Evolutionary conservation across 2,797 vertebrate species (phyloP).

Genomic region (Macrochelys suwanniensis): DNA sequence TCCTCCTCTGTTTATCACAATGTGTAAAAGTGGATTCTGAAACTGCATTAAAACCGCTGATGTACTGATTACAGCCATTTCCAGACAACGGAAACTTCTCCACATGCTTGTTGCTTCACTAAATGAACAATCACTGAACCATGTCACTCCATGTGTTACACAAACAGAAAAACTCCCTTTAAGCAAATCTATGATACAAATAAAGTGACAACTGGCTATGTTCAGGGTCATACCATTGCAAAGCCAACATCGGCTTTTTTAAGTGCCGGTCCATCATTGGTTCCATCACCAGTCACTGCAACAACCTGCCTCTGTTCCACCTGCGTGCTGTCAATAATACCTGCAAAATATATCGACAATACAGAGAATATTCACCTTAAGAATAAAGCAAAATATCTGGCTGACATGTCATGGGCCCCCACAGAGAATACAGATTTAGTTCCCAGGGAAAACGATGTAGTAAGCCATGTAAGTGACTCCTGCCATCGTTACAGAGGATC

Average conservation of each 20-base stretch:
- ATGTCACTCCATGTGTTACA: background rate
- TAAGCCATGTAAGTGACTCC: background rate
- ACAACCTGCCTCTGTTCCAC: constrained; percentile 97
- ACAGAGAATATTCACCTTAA: accelerated
- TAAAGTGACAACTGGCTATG: background rate
- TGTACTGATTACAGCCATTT: background rate
- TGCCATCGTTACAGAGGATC: background rate
- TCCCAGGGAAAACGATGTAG: background rate
- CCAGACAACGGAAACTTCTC: background rate
- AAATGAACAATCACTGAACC: background rate
- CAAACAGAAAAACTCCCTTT: background rate
- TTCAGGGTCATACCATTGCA: constrained; percentile 91
- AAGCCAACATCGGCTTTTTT: constrained; percentile 99
- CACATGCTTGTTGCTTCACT: background rate
- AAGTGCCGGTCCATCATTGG: constrained; percentile 97
- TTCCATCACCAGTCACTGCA: constrained; percentile 97
- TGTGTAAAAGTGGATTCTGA: background rate
- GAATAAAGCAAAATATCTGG: background rate
- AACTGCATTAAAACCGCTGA: background rate
- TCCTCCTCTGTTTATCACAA: background rate
- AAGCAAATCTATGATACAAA: background rate
- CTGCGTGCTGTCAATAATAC: constrained; percentile 97
- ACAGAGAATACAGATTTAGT: background rate
- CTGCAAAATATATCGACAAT: constrained; percentile 77
- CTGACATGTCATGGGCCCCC: background rate